A percentile compares a stretch with the other conserved stretches of the same genome.
Evolutionary conservation across 2,113 vertebrate species (phyloP).

Genomic region (Equus przewalskii): DNA sequence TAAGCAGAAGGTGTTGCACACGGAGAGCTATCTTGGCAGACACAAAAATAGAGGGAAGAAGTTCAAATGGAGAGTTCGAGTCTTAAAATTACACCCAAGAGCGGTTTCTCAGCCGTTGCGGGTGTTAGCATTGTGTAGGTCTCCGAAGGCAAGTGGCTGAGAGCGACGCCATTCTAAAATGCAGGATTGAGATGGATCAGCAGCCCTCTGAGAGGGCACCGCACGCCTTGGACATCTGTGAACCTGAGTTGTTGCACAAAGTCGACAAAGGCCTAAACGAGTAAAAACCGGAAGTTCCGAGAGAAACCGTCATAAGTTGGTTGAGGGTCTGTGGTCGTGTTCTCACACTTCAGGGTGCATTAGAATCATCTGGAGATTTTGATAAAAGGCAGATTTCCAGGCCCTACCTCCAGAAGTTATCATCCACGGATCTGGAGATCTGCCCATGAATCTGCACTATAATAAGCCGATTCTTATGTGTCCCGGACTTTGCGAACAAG

Average conservation of each 20-base stretch:
- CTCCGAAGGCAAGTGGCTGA: background rate
- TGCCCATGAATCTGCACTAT: background rate
- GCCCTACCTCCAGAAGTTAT: background rate
- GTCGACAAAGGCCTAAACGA: background rate
- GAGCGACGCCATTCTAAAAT: background rate
- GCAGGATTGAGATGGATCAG: background rate
- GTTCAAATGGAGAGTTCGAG: background rate
- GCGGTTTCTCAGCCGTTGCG: background rate
- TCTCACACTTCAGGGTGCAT: background rate
- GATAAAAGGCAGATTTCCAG: background rate
- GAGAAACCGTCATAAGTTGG: accelerated
- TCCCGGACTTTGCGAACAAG: background rate
- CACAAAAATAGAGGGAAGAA: conserved; percentile 42
- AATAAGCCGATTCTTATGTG: background rate
- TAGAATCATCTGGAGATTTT: background rate
- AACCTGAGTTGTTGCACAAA: accelerated
- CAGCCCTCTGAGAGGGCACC: background rate
- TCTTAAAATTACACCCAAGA: background rate
- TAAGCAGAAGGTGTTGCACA: background rate
- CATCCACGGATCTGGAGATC: background rate
- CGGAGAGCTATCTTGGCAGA: background rate
- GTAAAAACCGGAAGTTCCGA: background rate
- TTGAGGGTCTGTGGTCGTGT: background rate
- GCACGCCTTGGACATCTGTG: accelerated
- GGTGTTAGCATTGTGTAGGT: conserved; percentile 44